Evolutionary conservation across 1,140 invertebrate species (phyloP).

Genomic region (Ganaspis sp.): DNA sequence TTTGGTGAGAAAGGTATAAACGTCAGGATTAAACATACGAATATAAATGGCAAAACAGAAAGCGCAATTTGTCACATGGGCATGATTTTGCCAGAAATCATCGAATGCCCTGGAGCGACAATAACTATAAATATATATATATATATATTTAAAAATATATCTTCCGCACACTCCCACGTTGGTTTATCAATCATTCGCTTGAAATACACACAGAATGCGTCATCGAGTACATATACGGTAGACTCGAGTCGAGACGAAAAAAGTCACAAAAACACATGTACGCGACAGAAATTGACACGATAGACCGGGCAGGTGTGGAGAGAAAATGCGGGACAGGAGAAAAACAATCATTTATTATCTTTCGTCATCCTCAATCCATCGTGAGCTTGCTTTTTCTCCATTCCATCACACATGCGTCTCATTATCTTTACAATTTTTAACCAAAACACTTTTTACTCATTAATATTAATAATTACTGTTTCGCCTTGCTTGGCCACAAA

Average conservation of each 20-base stretch:
- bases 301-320: background rate
- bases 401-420: background rate
- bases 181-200: conserved; percentile 56
- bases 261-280: conserved; percentile 17
- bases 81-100: conserved; percentile 57
- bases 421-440: background rate
- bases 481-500: too few species aligned
- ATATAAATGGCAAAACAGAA: conserved; percentile 21
- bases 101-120: conserved; percentile 61
- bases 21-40: conserved; percentile 25
- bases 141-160: conserved; percentile 40
- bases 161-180: conserved; percentile 58
- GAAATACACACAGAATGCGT: conserved; percentile 43
- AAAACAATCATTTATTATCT: conserved; percentile 17
- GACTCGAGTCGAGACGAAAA: background rate
- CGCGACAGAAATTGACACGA: background rate
- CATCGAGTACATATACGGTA: conserved; percentile 31
- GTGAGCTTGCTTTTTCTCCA: background rate
- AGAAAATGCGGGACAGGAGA: background rate
- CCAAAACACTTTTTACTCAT: background rate
- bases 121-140: conserved; percentile 43
- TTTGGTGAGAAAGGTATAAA: conserved; percentile 9
- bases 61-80: conserved; percentile 19
- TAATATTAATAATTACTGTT: background rate
- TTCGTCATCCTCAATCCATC: conserved; percentile 5